These are phyloP conservation scores for Polypedilum vanderplanki DNA, from an alignment of 1,140 invertebrate species.

Conservation along the genomic window DNA sequence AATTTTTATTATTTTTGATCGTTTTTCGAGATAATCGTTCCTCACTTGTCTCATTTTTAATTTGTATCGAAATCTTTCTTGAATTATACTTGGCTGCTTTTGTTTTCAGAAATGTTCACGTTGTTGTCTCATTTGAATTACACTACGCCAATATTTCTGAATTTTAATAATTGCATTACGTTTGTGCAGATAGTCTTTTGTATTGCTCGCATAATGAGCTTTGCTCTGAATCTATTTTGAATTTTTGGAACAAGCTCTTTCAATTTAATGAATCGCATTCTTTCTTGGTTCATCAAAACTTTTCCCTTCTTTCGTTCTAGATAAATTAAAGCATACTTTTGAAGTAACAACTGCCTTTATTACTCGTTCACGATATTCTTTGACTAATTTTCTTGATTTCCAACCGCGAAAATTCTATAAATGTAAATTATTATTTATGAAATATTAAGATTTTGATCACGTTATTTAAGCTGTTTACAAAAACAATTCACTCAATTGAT, in stretches of 20 bases:
- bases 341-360: slow-evolving; percentile 45
- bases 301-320: slow-evolving; percentile 38
- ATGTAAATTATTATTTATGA: too few relatives aligned
- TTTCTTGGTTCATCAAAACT: slow-evolving; percentile 34
- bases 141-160: not conserved
- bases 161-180: slow-evolving; percentile 33
- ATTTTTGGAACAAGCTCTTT: slow-evolving; percentile 37
- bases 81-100: slow-evolving; percentile 32
- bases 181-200: slow-evolving; percentile 32
- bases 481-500: too few relatives aligned
- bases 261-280: slow-evolving; percentile 36
- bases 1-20: slow-evolving; percentile 39
- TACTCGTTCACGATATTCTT: slow-evolving; percentile 40
- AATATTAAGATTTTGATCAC: too few relatives aligned
- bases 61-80: slow-evolving; percentile 44
- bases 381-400: slow-evolving; percentile 44
- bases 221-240: slow-evolving; percentile 45
- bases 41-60: slow-evolving; percentile 40
- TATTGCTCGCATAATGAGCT: slow-evolving; percentile 36
- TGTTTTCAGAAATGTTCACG: not conserved
- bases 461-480: too few relatives aligned
- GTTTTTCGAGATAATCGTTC: slow-evolving; percentile 37
- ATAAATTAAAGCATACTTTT: slow-evolving; percentile 49
- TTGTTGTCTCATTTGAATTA: not conserved
- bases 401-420: slow-evolving; percentile 45